These are phyloP conservation scores for Agrilus biguttatus DNA, from an alignment of 2,888 invertebrate species.

Conservation along the genomic window DNA sequence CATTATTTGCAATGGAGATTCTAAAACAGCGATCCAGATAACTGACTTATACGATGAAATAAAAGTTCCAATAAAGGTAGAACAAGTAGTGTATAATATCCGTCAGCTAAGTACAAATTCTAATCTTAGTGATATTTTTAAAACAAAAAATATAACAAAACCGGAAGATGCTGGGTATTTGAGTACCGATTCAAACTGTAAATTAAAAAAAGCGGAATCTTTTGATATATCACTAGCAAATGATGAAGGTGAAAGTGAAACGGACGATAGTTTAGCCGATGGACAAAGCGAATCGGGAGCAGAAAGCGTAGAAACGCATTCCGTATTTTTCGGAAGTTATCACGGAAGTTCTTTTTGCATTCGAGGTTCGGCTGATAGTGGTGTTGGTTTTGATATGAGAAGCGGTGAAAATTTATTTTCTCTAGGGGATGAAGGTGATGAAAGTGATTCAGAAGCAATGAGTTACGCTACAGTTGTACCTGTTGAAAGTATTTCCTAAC, in stretches of 20 bases:
- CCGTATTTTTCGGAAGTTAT: conserved; percentile 69
- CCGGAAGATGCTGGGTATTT: conserved; percentile 69
- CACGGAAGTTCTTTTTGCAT: conserved; percentile 28
- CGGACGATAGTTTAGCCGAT: conserved; percentile 62
- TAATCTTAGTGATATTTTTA: no score
- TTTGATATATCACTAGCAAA: conserved; percentile 6
- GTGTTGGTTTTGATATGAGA: conserved; percentile 21
- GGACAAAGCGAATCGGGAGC: conserved; percentile 78
- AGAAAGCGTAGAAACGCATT: conserved; percentile 76
- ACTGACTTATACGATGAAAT: no score
- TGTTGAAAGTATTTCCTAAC: conserved; percentile 9
- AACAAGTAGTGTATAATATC: no score
- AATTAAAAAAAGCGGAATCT: conserved; percentile 29
- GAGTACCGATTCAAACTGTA: conserved; percentile 64
- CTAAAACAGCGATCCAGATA: no score
- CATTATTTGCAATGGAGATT: no score
- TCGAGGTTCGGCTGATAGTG: conserved; percentile 28
- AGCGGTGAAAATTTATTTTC: conserved; percentile 12
- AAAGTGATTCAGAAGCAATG: conserved; percentile 33
- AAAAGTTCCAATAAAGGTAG: no score
- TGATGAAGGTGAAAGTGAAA: conserved; percentile 42
- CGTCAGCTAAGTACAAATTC: no score
- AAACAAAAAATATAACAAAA: conserved; percentile 15
- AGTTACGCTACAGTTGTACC: conserved; percentile 34
- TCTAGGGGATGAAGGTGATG: conserved; percentile 19